Evolutionary conservation across 2,797 vertebrate species (phyloP).

Genomic region (Sebastes paucispinis): DNA sequence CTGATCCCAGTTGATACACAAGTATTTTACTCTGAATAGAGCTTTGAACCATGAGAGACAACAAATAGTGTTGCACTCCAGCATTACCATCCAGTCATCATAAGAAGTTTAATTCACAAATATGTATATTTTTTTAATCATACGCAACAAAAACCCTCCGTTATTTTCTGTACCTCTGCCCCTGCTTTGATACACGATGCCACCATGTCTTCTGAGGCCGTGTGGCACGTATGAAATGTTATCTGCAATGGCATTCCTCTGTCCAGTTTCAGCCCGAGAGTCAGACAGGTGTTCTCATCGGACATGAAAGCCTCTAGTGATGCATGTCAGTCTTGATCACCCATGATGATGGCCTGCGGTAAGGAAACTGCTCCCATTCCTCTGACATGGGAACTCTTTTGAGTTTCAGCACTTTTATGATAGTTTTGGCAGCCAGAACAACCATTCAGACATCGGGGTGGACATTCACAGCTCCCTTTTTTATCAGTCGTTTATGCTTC

Average conservation of each 20-base stretch:
- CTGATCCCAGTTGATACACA: neutral
- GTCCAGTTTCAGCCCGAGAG: slow-evolving; percentile 60
- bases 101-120: neutral
- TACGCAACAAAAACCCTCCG: neutral
- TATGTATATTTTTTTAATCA: neutral
- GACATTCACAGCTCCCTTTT: neutral
- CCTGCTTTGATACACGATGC: neutral
- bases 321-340: slow-evolving; percentile 77
- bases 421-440: slow-evolving; percentile 55
- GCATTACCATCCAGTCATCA: neutral
- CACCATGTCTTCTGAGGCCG: slow-evolving; percentile 20
- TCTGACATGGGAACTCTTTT: slow-evolving; percentile 66
- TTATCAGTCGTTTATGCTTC: slow-evolving; percentile 6
- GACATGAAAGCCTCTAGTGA: slow-evolving; percentile 80
- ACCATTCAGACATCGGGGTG: slow-evolving; percentile 20
- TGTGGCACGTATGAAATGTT: slow-evolving; percentile 58
- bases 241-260: slow-evolving; percentile 69
- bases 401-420: slow-evolving; percentile 75
- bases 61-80: slow-evolving; percentile 20
- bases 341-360: slow-evolving; percentile 67
- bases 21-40: neutral
- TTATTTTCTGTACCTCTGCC: neutral
- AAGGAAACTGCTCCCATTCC: slow-evolving; percentile 54
- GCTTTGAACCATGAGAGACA: neutral
- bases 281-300: slow-evolving; percentile 80